Conservation (phyloP, 2,113 vertebrate genomes). For the Cyprinus carpio region DNA sequence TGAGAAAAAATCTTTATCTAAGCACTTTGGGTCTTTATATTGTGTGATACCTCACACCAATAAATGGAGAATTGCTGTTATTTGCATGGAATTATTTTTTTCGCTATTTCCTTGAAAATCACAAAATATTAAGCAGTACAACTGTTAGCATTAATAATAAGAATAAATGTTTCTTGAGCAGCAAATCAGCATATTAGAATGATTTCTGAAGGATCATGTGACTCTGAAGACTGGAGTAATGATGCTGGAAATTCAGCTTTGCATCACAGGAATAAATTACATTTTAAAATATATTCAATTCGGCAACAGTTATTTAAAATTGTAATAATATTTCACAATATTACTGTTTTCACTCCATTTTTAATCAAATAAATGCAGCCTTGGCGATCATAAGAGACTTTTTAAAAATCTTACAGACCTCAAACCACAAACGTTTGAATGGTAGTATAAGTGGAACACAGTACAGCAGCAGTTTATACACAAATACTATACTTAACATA, state of each 20-base stretch:
- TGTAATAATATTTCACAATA: no score
- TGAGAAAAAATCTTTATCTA: slow-evolving; percentile 29
- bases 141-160: no score
- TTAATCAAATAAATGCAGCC: no score
- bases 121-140: not conserved
- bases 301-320: no score
- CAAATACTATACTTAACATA: not conserved
- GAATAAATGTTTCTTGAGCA: no score
- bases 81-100: not conserved
- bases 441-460: not conserved
- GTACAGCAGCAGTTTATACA: not conserved
- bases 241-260: not conserved
- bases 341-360: no score
- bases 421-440: no score
- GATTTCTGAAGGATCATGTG: not conserved
- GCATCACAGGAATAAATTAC: no score
- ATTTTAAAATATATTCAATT: no score
- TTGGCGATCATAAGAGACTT: no score
- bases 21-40: not conserved
- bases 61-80: not conserved
- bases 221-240: not conserved
- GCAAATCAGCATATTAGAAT: no score
- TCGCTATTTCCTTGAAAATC: not conserved
- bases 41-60: not conserved
- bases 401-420: no score